Evolutionary conservation across 2,888 invertebrate species (phyloP), one percentile per base, ranked within the genome.

Genomic region (Papilio demoleus): DNA sequence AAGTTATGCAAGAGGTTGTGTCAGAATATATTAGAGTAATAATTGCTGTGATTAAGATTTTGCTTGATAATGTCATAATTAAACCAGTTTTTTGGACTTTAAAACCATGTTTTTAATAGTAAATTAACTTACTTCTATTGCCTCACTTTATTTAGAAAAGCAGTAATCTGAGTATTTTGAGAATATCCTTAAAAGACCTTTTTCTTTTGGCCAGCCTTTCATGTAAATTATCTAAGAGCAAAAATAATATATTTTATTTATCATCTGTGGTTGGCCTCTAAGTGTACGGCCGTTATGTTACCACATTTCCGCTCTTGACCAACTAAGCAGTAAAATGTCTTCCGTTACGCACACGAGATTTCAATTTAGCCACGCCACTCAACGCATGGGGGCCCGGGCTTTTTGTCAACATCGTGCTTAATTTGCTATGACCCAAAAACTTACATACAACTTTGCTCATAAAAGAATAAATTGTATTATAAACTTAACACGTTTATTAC

Each of bases 311-410:
- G 90, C 81, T 77, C 84, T 88, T 83, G 86, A 81, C 85, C 88
- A 85, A 85, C 82, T 82, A 79, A 79, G 77, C 75, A 81, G 77
- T 77, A 82, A 85, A 84, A 86, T 85, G 85, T 83, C 87, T 88
- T 88, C 88, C 89, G 90, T 88, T 90, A 88, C 88, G 86, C 88
- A 87, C 86, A 88, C 85, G 84, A 86, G 78, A 85, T 84, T 87
- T 84, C 84, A 84, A 90, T 89, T 90, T 85, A 79, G 78, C 78
- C 73, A 78, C 81, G 77, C 78, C 78, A 77, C 81, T 77, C 73
- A 70, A 68, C 73, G 76, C 73, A 72, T 77, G 77, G 76, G 73
- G 72, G 69, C 75, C 75, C 74, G 71, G 70, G 74, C 81, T 87
- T 88, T 88, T 89, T 89, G 88, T 88, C 86, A 86, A 85, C 85